Evolutionary conservation across 2,888 invertebrate species (phyloP).

Genomic region (Eucera pruinosa): DNA sequence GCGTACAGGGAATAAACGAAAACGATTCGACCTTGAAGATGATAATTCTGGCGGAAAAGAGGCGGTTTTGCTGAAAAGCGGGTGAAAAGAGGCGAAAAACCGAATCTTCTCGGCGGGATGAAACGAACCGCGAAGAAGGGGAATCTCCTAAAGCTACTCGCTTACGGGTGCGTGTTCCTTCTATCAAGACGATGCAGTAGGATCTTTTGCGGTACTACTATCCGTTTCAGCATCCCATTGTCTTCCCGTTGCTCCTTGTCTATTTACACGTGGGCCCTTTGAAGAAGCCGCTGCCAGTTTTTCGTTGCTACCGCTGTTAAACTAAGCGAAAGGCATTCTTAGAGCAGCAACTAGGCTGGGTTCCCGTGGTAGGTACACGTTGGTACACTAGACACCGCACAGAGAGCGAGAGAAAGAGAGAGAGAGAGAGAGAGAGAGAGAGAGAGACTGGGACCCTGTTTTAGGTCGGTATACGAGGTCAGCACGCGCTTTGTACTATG

Average conservation of each 20-base stretch:
- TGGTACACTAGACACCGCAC: slow-evolving; percentile 62
- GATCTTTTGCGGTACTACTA: slow-evolving; percentile 73
- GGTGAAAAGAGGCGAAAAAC: slow-evolving; percentile 64
- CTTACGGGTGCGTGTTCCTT: slow-evolving; percentile 56
- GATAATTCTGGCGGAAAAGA: slow-evolving; percentile 12
- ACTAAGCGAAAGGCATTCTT: slow-evolving; percentile 79
- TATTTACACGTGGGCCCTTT: slow-evolving; percentile 73
- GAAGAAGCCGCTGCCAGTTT: slow-evolving; percentile 75
- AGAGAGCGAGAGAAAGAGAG: too few relatives aligned
- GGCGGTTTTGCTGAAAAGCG: slow-evolving; percentile 62
- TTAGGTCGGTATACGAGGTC: slow-evolving; percentile 70
- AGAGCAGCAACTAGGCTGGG: slow-evolving; percentile 62
- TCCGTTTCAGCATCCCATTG: slow-evolving; percentile 79
- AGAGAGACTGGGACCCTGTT: slow-evolving; percentile 61
- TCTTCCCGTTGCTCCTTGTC: slow-evolving; percentile 72
- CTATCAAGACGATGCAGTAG: slow-evolving; percentile 55
- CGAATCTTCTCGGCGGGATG: slow-evolving; percentile 54
- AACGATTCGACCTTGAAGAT: background rate
- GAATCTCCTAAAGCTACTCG: slow-evolving; percentile 35
- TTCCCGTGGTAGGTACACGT: slow-evolving; percentile 69
- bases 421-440: too few relatives aligned
- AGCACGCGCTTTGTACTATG: slow-evolving; percentile 70
- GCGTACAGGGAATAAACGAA: background rate
- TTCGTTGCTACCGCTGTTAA: slow-evolving; percentile 78
- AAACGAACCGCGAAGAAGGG: slow-evolving; percentile 71